Evolutionary conservation across 1,140 invertebrate genomes (phyloP).

Genomic region (Mylabris phalerata): DNA sequence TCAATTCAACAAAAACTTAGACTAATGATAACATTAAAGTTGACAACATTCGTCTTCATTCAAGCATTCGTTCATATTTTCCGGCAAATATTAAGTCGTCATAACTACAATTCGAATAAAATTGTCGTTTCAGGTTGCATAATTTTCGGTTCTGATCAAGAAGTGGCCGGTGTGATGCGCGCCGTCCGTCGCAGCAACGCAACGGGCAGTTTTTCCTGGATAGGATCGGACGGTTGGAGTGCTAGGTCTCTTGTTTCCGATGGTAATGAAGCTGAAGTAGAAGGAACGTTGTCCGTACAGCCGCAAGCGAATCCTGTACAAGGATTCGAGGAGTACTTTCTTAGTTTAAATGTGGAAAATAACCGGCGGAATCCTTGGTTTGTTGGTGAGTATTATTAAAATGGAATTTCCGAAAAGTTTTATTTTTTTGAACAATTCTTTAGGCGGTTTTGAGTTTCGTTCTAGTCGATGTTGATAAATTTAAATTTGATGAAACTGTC

Average conservation of each 20-base stretch:
- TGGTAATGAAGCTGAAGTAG: constrained; percentile 81
- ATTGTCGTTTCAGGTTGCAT: constrained; percentile 68
- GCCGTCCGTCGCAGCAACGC: constrained; percentile 80
- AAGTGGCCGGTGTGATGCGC: constrained; percentile 89
- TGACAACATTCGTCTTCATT: too few relatives aligned
- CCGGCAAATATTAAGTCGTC: too few relatives aligned
- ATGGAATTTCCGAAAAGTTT: background rate
- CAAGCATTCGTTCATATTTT: too few relatives aligned
- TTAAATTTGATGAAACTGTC: background rate
- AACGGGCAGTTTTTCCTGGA: constrained; percentile 90
- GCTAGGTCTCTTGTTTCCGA: constrained; percentile 79
- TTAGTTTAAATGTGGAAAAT: constrained; percentile 74
- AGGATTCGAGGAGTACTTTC: constrained; percentile 86
- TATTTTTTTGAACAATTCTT: background rate
- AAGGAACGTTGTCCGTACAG: constrained; percentile 87
- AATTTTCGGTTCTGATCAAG: constrained; percentile 93
- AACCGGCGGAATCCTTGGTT: constrained; percentile 91
- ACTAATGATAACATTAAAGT: too few relatives aligned
- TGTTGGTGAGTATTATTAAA: constrained; percentile 54
- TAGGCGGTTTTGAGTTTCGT: too few relatives aligned
- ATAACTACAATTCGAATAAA: too few relatives aligned
- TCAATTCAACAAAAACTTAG: too few relatives aligned
- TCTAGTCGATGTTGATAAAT: background rate
- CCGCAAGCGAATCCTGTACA: constrained; percentile 80
- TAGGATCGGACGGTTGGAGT: constrained; percentile 90